Evolutionary conservation across 1,140 invertebrate species (phyloP).

Genomic region (Pogonognathellus flavescens): DNA sequence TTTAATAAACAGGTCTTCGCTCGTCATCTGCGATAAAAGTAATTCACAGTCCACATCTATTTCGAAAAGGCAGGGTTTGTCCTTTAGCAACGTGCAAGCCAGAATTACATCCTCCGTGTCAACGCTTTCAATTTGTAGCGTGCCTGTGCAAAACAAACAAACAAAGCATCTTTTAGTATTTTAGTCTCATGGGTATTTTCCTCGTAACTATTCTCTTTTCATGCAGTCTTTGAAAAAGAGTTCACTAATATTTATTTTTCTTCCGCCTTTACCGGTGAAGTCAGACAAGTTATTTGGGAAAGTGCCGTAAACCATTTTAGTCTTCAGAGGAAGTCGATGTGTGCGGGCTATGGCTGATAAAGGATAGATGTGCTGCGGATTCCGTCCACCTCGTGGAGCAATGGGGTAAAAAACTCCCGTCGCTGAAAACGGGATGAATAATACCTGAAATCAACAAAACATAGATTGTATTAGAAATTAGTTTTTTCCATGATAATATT

Average conservation of each 20-base stretch:
- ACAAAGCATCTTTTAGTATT: not conserved
- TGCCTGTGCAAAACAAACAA: conserved; percentile 66
- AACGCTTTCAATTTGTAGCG: conserved; percentile 68
- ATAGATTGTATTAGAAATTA: not conserved
- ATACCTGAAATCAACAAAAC: conserved; percentile 66
- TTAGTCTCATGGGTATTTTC: not conserved
- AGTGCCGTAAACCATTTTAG: conserved; percentile 69
- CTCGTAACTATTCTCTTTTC: not conserved
- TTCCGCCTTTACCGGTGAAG: conserved; percentile 68
- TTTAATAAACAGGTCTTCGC: conserved; percentile 66
- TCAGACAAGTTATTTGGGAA: conserved; percentile 68
- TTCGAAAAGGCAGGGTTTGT: conserved; percentile 70
- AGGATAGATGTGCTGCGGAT: conserved; percentile 69
- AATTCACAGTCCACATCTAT: conserved; percentile 70
- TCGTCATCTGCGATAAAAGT: conserved; percentile 67
- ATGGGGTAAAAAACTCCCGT: conserved; percentile 70
- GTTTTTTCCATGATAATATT: no score
- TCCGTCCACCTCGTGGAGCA: conserved; percentile 67
- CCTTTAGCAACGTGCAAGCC: conserved; percentile 69
- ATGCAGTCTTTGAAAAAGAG: not conserved
- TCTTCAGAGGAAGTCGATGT: conserved; percentile 68
- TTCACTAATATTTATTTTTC: not conserved
- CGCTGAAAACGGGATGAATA: conserved; percentile 69
- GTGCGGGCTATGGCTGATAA: conserved; percentile 68
- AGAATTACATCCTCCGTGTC: conserved; percentile 70